A percentile compares a stretch with the other conserved stretches of the same genome.
phyloP scores from a whole-genome alignment of 2,797 vertebrate species.

The Lagodon rhomboides region DNA sequence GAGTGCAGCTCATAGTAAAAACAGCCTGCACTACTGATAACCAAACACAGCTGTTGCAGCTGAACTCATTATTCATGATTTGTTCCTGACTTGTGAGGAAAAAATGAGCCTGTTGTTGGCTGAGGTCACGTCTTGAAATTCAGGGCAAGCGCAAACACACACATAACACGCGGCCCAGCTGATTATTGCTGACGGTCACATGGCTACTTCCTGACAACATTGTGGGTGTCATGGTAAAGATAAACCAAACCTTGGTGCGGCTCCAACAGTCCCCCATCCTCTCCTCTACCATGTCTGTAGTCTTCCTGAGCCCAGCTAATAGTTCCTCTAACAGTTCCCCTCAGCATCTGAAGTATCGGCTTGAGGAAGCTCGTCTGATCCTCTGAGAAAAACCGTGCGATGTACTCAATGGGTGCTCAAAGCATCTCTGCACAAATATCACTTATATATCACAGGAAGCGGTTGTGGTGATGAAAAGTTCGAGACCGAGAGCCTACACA shows the following conservation, averaged over 20 bases:
- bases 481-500: background rate
- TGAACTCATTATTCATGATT: constrained; percentile 59
- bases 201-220: background rate
- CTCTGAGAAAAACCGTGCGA: background rate
- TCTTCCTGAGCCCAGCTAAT: constrained; percentile 18
- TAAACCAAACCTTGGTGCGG: constrained; percentile 74
- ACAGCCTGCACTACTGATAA: constrained; percentile 55
- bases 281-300: constrained; percentile 80
- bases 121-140: constrained; percentile 29
- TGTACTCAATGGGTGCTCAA: background rate
- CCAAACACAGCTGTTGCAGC: constrained; percentile 68
- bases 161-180: constrained; percentile 1
- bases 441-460: constrained; percentile 74
- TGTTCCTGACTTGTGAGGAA: constrained; percentile 56
- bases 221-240: constrained; percentile 5
- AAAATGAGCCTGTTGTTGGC: constrained; percentile 61
- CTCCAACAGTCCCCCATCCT: constrained; percentile 86
- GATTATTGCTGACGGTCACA: background rate
- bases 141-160: background rate
- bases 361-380: background rate
- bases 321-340: background rate
- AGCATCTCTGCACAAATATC: constrained; percentile 37
- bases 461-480: constrained; percentile 57
- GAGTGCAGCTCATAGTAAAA: constrained; percentile 32
- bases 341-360: background rate